Conservation (phyloP, 2,888 invertebrate genomes). For the Julus scanicus region DNA sequence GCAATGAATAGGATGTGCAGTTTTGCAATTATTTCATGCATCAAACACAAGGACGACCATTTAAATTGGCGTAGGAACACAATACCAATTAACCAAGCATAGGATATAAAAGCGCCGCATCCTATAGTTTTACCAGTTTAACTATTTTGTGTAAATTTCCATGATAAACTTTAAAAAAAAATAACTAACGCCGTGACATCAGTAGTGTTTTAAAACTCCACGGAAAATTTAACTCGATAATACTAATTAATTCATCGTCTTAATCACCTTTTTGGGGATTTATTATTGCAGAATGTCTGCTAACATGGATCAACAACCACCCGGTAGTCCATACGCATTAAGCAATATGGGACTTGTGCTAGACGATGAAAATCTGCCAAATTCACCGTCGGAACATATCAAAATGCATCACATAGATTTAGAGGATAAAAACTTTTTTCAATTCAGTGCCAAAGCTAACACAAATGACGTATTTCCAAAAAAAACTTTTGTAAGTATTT, state of each 20-base stretch:
- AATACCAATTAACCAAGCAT: not conserved
- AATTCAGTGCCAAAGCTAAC: not conserved
- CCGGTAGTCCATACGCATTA: not conserved
- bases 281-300: not conserved
- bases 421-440: not conserved
- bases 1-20: constrained; percentile 2
- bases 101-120: not conserved
- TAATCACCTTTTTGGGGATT: not conserved
- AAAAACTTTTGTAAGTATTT: not conserved
- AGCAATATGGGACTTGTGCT: not conserved
- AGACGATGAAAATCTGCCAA: not conserved
- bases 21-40: constrained; percentile 23
- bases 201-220: not conserved
- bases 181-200: not conserved
- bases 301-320: too few relatives aligned
- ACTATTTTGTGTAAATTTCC: not conserved
- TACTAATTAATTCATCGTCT: not conserved
- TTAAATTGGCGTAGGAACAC: not conserved
- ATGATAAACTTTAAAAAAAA: too few relatives aligned
- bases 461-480: not conserved
- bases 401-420: constrained; percentile 5
- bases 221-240: not conserved
- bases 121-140: not conserved
- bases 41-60: constrained; percentile 18
- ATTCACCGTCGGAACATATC: not conserved